Evolutionary conservation across 2,888 invertebrate genomes (phyloP), one percentile per base, ranked within the genome.

Genomic region (Anthophora plumipes): DNA sequence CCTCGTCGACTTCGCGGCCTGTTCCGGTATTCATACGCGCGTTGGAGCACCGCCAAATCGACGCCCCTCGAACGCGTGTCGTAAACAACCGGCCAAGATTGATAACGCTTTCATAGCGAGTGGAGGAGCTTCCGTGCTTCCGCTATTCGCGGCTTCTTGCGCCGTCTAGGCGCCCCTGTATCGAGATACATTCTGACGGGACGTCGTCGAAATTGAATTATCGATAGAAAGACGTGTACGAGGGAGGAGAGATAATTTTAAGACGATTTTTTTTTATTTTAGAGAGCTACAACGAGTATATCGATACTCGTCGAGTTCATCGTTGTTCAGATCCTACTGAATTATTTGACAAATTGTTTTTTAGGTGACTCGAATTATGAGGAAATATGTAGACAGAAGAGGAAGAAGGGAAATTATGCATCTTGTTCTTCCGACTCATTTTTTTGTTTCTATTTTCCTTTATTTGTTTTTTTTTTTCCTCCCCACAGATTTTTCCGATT

Each of bases 31-130:
- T 80, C 86, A 80, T 86, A 86, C 73, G 82, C 61, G 37, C 25
- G 37, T 57, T 86, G 82, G 84, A 80, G n/a, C 41, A 43, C 14
- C 52, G 85, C 86, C 84, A 86, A 84, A 84, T 86, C 82, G 75
- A 84, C 55, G 60, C 63, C 77, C 41, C 82, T 80, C 76, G 59
- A 76, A 82, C 48, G 64, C 46, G 71, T 60, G 68, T 79, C 79
- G 82, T 86, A 86, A 86, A 86, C 82, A 84, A 85, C 76, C 60
- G 61, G 31, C 50, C 74, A 72, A 85, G 86, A 85, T 84, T 86
- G 85, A 85, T 86, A 85, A 84, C 80, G 74, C 55, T 77, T 77
- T 84, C 80, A 55, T 75, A 63, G 31, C 59, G 72, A 55, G 41
- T n/a, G 11, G 20, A 39, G 8, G 11, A 37, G 6, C 25, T 6